Evolutionary conservation across 64 coral and sea anemone genomes (phyloP).

Genomic region (Montipora foliosa): DNA sequence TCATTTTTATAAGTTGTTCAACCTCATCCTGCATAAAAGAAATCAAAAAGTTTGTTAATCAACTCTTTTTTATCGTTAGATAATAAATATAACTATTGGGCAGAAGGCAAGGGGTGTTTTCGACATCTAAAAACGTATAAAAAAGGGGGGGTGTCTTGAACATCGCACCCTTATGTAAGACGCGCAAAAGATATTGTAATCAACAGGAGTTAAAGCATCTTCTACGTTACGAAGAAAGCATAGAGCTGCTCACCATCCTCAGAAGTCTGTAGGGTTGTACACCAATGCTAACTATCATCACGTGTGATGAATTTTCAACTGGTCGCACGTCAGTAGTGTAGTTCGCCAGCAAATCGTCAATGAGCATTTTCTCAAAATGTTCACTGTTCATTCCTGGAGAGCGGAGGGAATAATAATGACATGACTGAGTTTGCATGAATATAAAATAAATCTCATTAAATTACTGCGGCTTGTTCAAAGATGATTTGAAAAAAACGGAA

Average conservation of each 20-base stretch:
- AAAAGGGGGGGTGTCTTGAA: too few species aligned
- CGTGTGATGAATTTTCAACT: slow-evolving; percentile 27
- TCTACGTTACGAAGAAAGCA: too few species aligned
- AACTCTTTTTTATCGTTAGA: background rate
- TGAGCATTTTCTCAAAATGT: background rate
- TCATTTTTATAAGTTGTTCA: slow-evolving; percentile 31
- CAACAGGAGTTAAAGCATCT: too few species aligned
- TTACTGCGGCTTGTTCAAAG: too few species aligned
- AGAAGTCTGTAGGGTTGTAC: slow-evolving; percentile 19
- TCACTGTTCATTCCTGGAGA: background rate
- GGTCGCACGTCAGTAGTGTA: slow-evolving; percentile 20
- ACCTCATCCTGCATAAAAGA: slow-evolving; percentile 19
- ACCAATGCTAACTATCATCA: background rate
- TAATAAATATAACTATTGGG: background rate
- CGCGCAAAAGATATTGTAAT: too few species aligned
- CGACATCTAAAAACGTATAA: too few species aligned
- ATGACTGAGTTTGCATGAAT: background rate
- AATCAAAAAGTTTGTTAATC: background rate
- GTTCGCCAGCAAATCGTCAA: slow-evolving; percentile 8
- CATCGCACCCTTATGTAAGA: too few species aligned
- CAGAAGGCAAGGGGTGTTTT: background rate
- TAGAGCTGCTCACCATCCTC: slow-evolving; percentile 7
- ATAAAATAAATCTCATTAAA: too few species aligned
- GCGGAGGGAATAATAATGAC: background rate
- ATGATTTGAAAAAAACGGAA: too few species aligned